phyloP scores from a whole-genome alignment of 1,140 invertebrate genomes.

The Heliconius hermathena region DNA sequence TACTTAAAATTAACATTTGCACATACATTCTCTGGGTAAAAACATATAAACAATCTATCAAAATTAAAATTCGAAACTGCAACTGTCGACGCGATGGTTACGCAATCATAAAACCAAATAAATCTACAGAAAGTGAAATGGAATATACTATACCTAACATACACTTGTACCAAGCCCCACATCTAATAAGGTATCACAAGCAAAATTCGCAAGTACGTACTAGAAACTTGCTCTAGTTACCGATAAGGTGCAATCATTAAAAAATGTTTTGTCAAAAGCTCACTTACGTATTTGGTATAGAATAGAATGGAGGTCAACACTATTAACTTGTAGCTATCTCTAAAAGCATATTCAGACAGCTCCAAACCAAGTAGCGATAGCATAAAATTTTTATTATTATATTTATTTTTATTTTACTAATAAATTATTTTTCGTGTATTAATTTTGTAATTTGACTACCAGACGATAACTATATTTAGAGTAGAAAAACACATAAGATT shows the following conservation, averaged over 20 bases:
- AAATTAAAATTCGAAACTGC: too few species aligned
- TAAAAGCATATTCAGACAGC: conserved; percentile 38
- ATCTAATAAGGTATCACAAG: background rate
- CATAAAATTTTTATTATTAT: background rate
- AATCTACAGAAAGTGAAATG: background rate
- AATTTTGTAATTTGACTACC: too few species aligned
- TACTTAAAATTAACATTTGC: too few species aligned
- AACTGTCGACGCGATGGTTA: too few species aligned
- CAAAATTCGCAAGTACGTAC: background rate
- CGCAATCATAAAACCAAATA: too few species aligned
- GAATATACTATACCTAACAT: too few species aligned
- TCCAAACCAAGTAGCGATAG: conserved; percentile 24
- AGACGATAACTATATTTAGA: too few species aligned
- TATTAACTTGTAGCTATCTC: conserved; percentile 37
- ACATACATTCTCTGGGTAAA: too few species aligned
- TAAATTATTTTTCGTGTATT: too few species aligned
- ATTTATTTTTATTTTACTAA: too few species aligned
- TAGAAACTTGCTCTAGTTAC: conserved; percentile 7
- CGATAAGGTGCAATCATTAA: conserved; percentile 18
- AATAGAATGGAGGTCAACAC: conserved; percentile 37
- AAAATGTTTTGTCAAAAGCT: conserved; percentile 13
- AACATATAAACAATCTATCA: too few species aligned
- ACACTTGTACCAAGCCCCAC: background rate
- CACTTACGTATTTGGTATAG: conserved; percentile 24
- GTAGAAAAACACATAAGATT: too few species aligned